Evolutionary conservation across 2,888 invertebrate genomes (phyloP).

Genomic region (Ornithoptera alexandrae): DNA sequence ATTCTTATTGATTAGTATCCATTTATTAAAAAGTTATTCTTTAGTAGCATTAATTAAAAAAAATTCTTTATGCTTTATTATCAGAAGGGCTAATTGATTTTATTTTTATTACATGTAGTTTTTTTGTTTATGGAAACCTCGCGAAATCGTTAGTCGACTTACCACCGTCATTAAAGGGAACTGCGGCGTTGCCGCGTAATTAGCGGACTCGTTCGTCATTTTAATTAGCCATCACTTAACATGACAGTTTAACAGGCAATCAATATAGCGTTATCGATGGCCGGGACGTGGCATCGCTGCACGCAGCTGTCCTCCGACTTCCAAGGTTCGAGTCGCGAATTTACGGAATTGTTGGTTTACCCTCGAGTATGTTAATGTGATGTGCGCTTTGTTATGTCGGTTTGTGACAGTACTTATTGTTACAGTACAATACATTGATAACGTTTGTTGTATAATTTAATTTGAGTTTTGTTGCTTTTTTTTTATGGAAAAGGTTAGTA

Average conservation of each 20-base stretch:
- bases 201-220: conserved; percentile 29
- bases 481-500: no score
- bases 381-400: not conserved
- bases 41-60: no score
- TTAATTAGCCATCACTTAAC: conserved; percentile 28
- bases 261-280: conserved; percentile 25
- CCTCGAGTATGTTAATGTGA: not conserved
- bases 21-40: no score
- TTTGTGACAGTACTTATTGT: not conserved
- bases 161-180: conserved; percentile 3
- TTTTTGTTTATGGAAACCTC: conserved; percentile 9
- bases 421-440: not conserved
- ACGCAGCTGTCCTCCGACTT: not conserved
- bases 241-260: conserved; percentile 29
- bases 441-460: no score
- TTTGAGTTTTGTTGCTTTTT: no score
- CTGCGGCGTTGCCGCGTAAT: conserved; percentile 16
- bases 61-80: no score
- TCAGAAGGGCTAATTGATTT: not conserved
- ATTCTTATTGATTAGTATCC: no score
- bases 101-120: conserved; percentile 12
- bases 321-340: not conserved
- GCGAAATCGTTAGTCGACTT: not conserved
- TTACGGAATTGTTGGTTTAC: not conserved
- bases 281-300: not conserved